phyloP scores from a whole-genome alignment of 1,140 invertebrate genomes.

The Mercenaria mercenaria region DNA sequence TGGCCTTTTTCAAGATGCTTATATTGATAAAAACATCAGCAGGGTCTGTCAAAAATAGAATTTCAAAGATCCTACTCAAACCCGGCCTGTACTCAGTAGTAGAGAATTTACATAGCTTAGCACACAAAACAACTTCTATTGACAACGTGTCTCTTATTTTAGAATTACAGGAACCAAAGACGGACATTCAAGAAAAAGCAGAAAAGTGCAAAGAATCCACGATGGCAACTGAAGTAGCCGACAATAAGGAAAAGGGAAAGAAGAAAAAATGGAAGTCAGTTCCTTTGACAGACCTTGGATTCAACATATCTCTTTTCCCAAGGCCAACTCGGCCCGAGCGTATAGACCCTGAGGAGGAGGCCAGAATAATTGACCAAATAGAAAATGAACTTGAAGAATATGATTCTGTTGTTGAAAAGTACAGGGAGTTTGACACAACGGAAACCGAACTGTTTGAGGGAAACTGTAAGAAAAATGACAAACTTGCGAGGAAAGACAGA shows the following conservation, averaged over 20 bases:
- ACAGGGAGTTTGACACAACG: conserved; percentile 10
- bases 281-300: conserved; percentile 67
- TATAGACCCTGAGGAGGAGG: conserved; percentile 44
- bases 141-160: too few relatives aligned
- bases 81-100: too few relatives aligned
- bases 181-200: neutral
- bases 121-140: too few relatives aligned
- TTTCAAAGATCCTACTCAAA: too few relatives aligned
- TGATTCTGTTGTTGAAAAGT: conserved; percentile 64
- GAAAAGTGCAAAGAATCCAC: neutral
- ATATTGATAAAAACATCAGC: too few relatives aligned
- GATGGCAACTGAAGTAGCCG: neutral
- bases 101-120: too few relatives aligned
- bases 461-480: conserved; percentile 48
- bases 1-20: too few relatives aligned
- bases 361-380: conserved; percentile 57
- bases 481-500: conserved; percentile 71
- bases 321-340: conserved; percentile 41
- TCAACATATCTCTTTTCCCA: conserved; percentile 78
- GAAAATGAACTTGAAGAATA: conserved; percentile 64
- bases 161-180: neutral
- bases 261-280: conserved; percentile 80
- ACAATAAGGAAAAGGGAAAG: conserved; percentile 53
- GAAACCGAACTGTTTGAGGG: conserved; percentile 53
- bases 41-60: too few relatives aligned